Base-by-base conservation (phyloP, 2,113 vertebrate species). In the Phalacrocorax aristotelis region DNA sequence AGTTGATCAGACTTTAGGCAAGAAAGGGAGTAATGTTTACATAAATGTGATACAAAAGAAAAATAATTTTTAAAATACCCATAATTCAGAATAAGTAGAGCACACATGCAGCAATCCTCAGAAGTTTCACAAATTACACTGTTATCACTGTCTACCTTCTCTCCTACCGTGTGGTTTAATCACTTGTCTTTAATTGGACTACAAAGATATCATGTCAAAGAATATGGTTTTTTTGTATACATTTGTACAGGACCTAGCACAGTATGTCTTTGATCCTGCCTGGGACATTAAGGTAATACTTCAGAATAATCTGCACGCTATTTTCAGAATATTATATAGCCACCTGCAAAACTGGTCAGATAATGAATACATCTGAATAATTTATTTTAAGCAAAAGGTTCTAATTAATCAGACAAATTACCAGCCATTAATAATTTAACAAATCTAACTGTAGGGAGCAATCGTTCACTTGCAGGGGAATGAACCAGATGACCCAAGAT, bases 321-420 rank as follows among this genome's bases (percentile, higher is more conserved):
- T 65, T 96, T 86, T 81, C 64, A 40, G 88, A 86, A 42, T 86
- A 69, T 83, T 83, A 57, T 71, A 83, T 51, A 92, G n/a, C 15
- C 29, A 89, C 65, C 62, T 92, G 48, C 16, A 93, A 95, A 93
- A 57, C 32, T 60, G 26, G 83, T 74, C 83, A 90, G 72, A 94
- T 89, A 95, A 93, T 78, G 79, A 90, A 94, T 90, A 92, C 75
- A 78, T 68, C 25, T 95, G 80, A 97, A 94, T 96, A 93, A 97
- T 94, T 96, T 90, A 94, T 92, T 96, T 93, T 77, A 83, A 86
- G 51, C 3, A 94, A 92, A 93, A 97, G 46, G 38, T 93, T 92
- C 72, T 90, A 97, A 94, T 95, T 92, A 94, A 96, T 92, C 83
- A 89, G 86, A 87, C 75, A 97, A 87, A 96, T 96, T 92, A 93